These are phyloP conservation scores for Anoplolepis gracilipes DNA, from an alignment of 1,140 invertebrate species.

Conservation along the genomic window DNA sequence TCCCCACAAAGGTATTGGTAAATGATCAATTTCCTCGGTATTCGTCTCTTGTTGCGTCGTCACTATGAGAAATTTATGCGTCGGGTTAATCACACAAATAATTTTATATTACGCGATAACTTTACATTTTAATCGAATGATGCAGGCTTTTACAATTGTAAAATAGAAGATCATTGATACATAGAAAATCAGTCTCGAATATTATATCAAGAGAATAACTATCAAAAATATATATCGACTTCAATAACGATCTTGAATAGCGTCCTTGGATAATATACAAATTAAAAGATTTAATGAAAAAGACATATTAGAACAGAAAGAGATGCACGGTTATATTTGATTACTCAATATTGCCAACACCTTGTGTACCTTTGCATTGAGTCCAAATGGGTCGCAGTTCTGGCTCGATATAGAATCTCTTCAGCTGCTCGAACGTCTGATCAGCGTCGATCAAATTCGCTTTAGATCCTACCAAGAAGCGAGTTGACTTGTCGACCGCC, in stretches of 20 bases:
- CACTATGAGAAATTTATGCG: conserved; percentile 40
- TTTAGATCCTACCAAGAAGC: conserved; percentile 83
- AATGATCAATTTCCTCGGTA: conserved; percentile 80
- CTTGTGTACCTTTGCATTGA: conserved; percentile 79
- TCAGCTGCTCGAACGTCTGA: conserved; percentile 78
- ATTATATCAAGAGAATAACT: not conserved
- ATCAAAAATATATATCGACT: conserved; percentile 3
- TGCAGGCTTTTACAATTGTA: not conserved
- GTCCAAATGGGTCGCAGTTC: conserved; percentile 73
- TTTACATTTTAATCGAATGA: not conserved
- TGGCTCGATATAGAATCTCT: conserved; percentile 79
- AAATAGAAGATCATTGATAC: not conserved
- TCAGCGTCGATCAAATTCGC: conserved; percentile 78
- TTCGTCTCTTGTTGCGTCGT: conserved; percentile 56
- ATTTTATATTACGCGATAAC: not conserved
- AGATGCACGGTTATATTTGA: not conserved
- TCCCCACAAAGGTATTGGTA: conserved; percentile 78
- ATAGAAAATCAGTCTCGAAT: not conserved
- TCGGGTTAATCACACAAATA: not conserved
- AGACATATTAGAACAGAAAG: not conserved
- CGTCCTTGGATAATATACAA: not conserved
- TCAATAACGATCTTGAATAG: not conserved
- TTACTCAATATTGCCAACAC: not conserved
- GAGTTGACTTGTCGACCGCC: conserved; percentile 87
- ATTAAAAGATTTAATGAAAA: not conserved